Evolutionary conservation across 2,797 vertebrate species (phyloP).

Genomic region (Siniperca undulata): DNA sequence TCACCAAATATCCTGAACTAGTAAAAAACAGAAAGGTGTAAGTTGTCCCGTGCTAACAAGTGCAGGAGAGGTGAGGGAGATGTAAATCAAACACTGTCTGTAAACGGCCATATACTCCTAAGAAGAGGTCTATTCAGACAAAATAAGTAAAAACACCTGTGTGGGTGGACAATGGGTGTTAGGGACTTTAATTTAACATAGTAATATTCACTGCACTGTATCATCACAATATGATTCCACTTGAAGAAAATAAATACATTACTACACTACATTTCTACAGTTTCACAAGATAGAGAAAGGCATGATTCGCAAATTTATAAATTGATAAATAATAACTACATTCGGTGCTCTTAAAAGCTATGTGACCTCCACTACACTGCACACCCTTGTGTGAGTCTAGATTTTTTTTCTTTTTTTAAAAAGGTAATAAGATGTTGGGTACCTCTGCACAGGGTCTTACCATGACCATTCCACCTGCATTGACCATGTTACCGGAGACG

Average conservation of each 20-base stretch:
- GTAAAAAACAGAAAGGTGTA: neutral
- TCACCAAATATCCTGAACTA: neutral
- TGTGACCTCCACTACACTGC: conserved; percentile 48
- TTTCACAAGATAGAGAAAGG: neutral
- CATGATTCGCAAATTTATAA: neutral
- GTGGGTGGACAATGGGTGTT: neutral
- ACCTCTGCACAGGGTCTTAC: conserved; percentile 87
- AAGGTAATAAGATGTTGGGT: conserved; percentile 65
- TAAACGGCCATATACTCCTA: neutral
- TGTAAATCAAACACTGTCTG: neutral
- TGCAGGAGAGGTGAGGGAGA: neutral
- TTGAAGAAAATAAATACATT: neutral
- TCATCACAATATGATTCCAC: neutral
- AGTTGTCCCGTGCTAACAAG: neutral
- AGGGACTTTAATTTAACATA: neutral
- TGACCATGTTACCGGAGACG: conserved; percentile 96
- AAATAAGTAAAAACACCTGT: neutral
- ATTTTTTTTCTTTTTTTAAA: neutral
- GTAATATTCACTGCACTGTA: neutral
- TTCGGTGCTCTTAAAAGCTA: conserved; percentile 5
- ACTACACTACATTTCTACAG: neutral
- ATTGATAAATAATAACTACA: neutral
- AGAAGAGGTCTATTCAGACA: neutral
- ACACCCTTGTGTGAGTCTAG: conserved; percentile 43
- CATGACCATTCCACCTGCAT: conserved; percentile 99